Evolutionary conservation across 1,140 invertebrate genomes (phyloP), one percentile per base, ranked within the genome.

Genomic region (Heliconius congener): DNA sequence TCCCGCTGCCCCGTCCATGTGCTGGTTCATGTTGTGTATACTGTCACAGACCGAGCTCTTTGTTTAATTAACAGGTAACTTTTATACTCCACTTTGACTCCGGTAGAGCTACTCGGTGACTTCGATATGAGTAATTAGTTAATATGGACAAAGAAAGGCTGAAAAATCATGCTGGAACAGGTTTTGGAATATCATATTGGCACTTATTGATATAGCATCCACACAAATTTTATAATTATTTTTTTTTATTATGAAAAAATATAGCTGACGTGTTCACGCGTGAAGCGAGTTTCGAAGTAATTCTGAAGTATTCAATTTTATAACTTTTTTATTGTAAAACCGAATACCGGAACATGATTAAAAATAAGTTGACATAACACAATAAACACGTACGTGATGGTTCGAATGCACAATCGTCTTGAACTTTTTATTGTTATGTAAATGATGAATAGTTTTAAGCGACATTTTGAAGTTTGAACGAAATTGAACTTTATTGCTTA

Each of bases 31-130:
- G 87, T 86, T 88, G 84, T 90, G 88, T 90, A 81, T 84, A 88
- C 85, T 87, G 84, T 87, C 88, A 90, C 88, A 86, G 87, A 90
- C 81, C 86, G 86, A 88, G 84, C 88, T 91, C 91, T 92, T 93
- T 92, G 90, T 92, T 88, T 91, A 92, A 93, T 92, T 92, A 92
- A 83, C 90, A 93, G 90, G 91, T 92, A 93, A 80, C 81, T 81
- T 81, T 82, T 81, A 74, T 11, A 72, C 73, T 60, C 76, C 39
- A 77, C 76, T 77, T 57, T 77, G 27, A 71, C 71, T 72, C 71
- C 39, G 50, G 60, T 42, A 71, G 50, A 50, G 11, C 27, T 34
- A 16, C 4, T 13, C 42, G 42, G 30, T 72, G 71, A 37, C 71
- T 72, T 8, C 37, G 39, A 23, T n/a, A 42, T 72, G 37, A 39